Evolutionary conservation across 2,113 vertebrate genomes (phyloP).

Genomic region (Accipiter virgatus): DNA sequence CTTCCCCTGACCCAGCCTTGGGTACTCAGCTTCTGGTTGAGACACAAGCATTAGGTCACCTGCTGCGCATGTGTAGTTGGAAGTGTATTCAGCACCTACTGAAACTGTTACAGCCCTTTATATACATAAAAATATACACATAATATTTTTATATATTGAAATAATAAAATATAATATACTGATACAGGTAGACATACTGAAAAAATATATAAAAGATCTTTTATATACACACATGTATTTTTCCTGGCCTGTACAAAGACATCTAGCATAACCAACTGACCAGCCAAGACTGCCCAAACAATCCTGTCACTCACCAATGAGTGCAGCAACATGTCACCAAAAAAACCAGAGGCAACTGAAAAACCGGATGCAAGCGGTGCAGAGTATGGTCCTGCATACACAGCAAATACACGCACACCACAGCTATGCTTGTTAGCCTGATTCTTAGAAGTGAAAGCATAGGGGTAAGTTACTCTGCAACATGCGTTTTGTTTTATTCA

Average conservation of each 20-base stretch:
- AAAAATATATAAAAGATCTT: background rate
- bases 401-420: background rate
- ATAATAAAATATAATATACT: background rate
- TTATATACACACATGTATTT: background rate
- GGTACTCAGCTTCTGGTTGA: background rate
- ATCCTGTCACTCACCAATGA: background rate
- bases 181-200: no score
- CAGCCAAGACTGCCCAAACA: no score
- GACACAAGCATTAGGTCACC: background rate
- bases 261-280: background rate
- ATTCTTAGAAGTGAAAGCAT: background rate
- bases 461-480: background rate
- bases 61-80: background rate
- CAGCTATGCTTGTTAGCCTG: background rate
- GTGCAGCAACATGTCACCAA: background rate
- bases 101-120: background rate
- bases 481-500: background rate
- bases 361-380: rapidly evolving
- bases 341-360: background rate
- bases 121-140: no score
- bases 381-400: background rate
- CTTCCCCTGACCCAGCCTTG: background rate
- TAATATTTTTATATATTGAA: background rate
- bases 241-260: background rate
- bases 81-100: background rate